Evolutionary conservation across 2,797 vertebrate genomes (phyloP), one percentile per base, ranked within the genome.

Genomic region (Phataginus tricuspis): DNA sequence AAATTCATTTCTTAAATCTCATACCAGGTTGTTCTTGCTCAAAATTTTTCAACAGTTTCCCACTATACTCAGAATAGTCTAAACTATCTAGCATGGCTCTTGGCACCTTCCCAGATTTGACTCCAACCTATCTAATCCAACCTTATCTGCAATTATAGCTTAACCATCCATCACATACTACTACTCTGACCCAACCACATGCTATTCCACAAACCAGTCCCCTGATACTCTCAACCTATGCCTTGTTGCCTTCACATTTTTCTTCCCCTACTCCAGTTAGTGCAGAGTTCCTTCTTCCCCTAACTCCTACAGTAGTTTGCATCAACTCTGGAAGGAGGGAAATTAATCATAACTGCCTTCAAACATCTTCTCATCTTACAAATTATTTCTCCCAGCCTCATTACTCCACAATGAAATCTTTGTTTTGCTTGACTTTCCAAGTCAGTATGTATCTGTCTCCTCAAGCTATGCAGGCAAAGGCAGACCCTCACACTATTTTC

Each of bases 291-390:
- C n/a, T 90, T 7, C 49, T 31, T 59, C 13, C 61, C 39, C 19
- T 78, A 85, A 64, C 25, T 53, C 45, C 34, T 37, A 57, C 21
- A 61, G 14, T 68, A 66, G 4, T 86, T 88, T 71, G 16, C 23
- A 59, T 39, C 53, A 45, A 61, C 42, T 78, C 63, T 57, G 39
- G 53, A 94, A 94, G 34, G 27, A 78, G 55, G 51, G 23, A 18
- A 82, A 92, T 51, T 95, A 75, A 69, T 93, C n/a, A 82, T 89
- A 42, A 86, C 25, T 55, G 63, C 45, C 19, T 93, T 68, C 16
- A 39, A 59, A 55, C 29, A 59, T 11, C 23, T 72, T 79, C 37
- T 37, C 5, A 51, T 53, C 27, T 92, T 74, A 89, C 11, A 59
- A 66, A 34, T 29, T 89, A 55, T 59, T 79, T 57, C n/a, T 89